Conservation (phyloP, 2,113 vertebrate species). For the Eulemur macaco region DNA sequence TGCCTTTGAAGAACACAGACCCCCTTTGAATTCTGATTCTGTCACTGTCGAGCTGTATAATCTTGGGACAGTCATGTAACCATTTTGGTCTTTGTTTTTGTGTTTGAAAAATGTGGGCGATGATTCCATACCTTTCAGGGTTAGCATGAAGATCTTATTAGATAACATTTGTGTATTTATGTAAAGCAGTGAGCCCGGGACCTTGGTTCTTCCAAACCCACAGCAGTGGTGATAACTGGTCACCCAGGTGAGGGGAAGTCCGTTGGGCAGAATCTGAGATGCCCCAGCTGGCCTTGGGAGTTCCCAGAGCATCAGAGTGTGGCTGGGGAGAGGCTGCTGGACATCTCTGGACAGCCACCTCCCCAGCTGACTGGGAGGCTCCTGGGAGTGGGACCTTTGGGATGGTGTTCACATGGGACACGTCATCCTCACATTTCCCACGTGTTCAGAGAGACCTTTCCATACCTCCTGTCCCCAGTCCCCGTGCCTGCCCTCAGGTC, state of each 20-base stretch:
- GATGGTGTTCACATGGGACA: background rate
- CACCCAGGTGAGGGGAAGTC: background rate
- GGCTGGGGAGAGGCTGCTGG: background rate
- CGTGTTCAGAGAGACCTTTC: background rate
- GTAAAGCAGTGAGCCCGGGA: background rate
- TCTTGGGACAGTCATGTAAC: background rate
- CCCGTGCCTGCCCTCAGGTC: background rate
- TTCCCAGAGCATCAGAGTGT: background rate
- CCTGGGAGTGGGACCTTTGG: background rate
- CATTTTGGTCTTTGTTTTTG: background rate
- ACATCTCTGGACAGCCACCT: background rate
- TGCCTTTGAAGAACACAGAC: too few relatives aligned
- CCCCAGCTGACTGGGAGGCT: background rate
- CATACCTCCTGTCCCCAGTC: background rate
- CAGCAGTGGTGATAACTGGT: background rate
- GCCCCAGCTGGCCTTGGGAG: background rate
- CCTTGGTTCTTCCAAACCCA: background rate
- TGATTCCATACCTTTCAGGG: background rate
- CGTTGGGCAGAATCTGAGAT: background rate
- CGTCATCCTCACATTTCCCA: background rate
- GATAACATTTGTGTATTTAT: background rate
- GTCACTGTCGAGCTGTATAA: background rate
- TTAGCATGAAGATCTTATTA: background rate
- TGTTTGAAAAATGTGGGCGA: background rate
- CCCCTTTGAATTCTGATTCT: background rate